phyloP scores from a whole-genome alignment of 2,113 vertebrate genomes.

The Vulpes lagopus region DNA sequence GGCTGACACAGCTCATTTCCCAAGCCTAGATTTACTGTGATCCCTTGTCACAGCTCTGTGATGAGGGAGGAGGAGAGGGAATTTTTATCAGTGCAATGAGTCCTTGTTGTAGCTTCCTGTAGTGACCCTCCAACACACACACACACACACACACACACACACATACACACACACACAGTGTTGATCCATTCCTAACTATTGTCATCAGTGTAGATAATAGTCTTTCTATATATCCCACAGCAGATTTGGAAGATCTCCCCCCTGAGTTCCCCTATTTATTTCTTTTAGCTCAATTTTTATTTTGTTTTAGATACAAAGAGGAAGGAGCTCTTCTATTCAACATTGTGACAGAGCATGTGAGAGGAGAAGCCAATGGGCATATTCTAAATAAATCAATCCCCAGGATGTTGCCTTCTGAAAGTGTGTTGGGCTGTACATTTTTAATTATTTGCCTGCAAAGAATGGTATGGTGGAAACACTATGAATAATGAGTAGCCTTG shows the following conservation, averaged over 20 bases:
- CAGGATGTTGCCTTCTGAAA: background rate
- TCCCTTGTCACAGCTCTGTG: background rate
- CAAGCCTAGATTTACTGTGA: slow-evolving; percentile 42
- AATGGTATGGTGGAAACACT: background rate
- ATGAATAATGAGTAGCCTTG: background rate
- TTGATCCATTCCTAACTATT: background rate
- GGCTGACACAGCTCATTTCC: slow-evolving; percentile 50
- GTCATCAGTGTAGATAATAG: background rate
- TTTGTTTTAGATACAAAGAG: background rate
- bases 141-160: background rate
- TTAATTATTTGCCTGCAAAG: slow-evolving; percentile 36
- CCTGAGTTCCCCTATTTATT: background rate
- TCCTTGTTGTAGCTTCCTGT: background rate
- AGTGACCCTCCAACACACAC: background rate
- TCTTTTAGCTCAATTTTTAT: background rate
- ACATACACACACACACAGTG: background rate
- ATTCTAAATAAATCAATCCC: slow-evolving; percentile 10
- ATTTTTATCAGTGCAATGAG: background rate
- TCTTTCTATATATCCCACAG: background rate
- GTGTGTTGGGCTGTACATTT: background rate
- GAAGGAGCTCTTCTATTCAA: background rate
- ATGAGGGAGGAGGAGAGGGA: background rate
- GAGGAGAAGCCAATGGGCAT: background rate
- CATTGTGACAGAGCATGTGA: background rate
- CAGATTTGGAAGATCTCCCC: background rate